Percentiles rank a stretch among this genome's conserved stretches.
phyloP scores from a whole-genome alignment of 2,888 invertebrate genomes.

The Meliscaeva auricollis region DNA sequence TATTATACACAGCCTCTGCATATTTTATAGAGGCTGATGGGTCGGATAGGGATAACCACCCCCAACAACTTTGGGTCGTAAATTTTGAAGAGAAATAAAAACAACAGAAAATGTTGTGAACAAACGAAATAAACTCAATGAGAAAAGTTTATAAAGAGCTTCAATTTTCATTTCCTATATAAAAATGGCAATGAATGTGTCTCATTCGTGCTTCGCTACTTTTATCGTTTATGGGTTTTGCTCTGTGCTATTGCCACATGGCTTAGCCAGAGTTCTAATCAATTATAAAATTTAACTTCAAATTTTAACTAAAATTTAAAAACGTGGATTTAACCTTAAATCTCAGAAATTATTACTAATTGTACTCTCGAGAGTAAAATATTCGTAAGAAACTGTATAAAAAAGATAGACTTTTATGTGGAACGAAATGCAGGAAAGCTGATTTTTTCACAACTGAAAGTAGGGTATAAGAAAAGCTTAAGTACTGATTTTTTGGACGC shows the following conservation, averaged over 20 bases:
- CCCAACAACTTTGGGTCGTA: slow-evolving; percentile 20
- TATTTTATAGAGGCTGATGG: slow-evolving; percentile 7
- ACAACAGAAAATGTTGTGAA: not conserved
- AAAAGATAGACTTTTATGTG: no score
- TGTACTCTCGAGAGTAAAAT: no score
- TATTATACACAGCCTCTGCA: slow-evolving; percentile 18
- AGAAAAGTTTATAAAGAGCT: slow-evolving; percentile 29
- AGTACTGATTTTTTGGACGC: no score
- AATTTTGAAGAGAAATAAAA: slow-evolving; percentile 5
- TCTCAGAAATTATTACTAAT: no score
- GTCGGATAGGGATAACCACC: slow-evolving; percentile 10
- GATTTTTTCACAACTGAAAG: no score
- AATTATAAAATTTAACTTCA: no score
- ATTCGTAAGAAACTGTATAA: no score
- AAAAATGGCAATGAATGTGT: not conserved
- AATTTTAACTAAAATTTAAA: no score
- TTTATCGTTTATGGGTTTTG: not conserved
- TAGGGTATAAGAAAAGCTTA: no score
- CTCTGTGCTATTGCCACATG: not conserved
- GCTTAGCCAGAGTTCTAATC: no score
- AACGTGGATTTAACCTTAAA: no score
- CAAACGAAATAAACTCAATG: slow-evolving; percentile 22
- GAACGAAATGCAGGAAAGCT: no score
- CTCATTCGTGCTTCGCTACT: not conserved
- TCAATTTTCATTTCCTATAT: slow-evolving; percentile 1